Evolutionary conservation across 2,113 vertebrate species (phyloP), one percentile per base, ranked within the genome.

Genomic region (Thamnaconus septentrionalis): DNA sequence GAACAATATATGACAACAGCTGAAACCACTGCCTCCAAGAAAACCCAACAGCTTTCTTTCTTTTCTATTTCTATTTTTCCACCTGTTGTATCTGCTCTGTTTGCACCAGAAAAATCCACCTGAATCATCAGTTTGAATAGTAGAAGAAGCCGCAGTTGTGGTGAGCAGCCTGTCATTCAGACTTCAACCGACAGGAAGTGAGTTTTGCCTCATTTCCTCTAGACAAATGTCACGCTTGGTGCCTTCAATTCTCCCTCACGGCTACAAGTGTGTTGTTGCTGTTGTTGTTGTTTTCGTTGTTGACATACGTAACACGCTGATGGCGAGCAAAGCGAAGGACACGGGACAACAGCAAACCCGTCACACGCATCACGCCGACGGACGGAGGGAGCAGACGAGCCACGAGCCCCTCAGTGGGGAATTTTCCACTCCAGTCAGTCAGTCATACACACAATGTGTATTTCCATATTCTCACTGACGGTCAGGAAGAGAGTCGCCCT

Each of bases 111-210:
- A 45, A 77, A 71, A 61, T 69, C 18, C 64, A 46, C 53, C 47
- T 53, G 44, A 52, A 76, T 67, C 61, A 76, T 62, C 61, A 67
- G 54, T 50, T 70, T 61, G 56, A 63, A 81, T 12, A 12, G 41
- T 12, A 71, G 63, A 68, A 40, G 54, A 82, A 73, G 67, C 11
- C 63, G 76, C 62, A 76, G 50, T 70, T 64, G 79, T 52, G 75
- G 69, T 66, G 47, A 81, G 76, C 61, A 59, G 81, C 66, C 76
- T 59, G 55, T 73, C 78, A 76, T 48, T 53, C 43, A 44, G 67
- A 84, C 40, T 71, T 59, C 41, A 65, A 76, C 75, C 57, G 72
- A 76, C 84, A 88, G 84, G 85, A 89, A 80, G 64, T 58, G 59
- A 0, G 9, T 45, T 43, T 51, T 53, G 41, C 48, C 56, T 76